Evolutionary conservation across 1,140 invertebrate species (phyloP).

Genomic region (Lepidurus apus): DNA sequence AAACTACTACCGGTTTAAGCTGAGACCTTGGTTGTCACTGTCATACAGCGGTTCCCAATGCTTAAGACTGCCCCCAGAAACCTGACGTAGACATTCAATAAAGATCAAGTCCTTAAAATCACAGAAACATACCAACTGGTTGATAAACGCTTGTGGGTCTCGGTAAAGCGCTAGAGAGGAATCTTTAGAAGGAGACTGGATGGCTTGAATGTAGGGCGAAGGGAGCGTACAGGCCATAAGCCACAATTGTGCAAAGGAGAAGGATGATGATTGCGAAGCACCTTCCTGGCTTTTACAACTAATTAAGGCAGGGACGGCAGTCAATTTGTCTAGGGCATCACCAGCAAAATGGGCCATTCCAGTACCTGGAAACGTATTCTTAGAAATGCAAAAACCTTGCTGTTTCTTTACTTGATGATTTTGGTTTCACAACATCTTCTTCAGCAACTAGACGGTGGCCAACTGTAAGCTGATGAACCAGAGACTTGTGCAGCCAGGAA

Average conservation of each 20-base stretch:
- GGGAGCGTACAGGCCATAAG: conserved; percentile 44
- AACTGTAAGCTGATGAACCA: conserved; percentile 63
- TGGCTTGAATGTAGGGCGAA: conserved; percentile 34
- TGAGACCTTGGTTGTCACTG: conserved; percentile 73
- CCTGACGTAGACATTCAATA: conserved; percentile 4
- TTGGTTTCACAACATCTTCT: conserved; percentile 34
- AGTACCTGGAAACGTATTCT: neutral
- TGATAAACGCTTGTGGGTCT: conserved; percentile 23
- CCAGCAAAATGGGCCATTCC: conserved; percentile 35
- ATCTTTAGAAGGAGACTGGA: conserved; percentile 25
- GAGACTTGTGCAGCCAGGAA: conserved; percentile 67
- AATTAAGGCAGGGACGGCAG: conserved; percentile 28
- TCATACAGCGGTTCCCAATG: conserved; percentile 81
- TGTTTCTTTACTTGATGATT: conserved; percentile 23
- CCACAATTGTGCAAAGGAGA: conserved; percentile 1
- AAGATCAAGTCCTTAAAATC: conserved; percentile 1
- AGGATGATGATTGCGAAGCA: neutral
- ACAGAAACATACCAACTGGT: neutral
- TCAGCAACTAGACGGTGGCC: conserved; percentile 59
- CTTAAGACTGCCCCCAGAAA: conserved; percentile 43
- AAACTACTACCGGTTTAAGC: conserved; percentile 61
- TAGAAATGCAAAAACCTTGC: conserved; percentile 16
- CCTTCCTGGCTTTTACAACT: neutral
- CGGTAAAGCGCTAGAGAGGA: conserved; percentile 8
- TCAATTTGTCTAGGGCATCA: conserved; percentile 42